Base-by-base conservation (phyloP, 2,113 vertebrate genomes). In the Terrapene triunguis region DNA sequence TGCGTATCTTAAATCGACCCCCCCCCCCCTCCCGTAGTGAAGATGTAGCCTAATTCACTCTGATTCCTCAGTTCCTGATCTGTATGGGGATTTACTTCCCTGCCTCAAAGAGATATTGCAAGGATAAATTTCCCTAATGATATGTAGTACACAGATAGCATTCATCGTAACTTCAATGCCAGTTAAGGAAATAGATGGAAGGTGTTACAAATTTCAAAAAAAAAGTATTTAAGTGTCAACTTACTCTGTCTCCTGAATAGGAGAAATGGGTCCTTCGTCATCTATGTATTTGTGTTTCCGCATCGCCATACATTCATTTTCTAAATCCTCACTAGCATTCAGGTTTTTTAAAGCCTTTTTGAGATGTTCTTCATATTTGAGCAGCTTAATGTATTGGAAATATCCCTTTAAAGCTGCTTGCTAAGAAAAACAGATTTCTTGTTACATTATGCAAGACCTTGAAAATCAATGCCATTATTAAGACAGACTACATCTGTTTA, bases 201-300 rank as follows among this genome's bases (percentile, higher is more conserved):
- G 44, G 5, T n/a, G 80, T 53, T 50, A 44, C 10, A 81, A 10
- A 35, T 48, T 74, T 16, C 12, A 47, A 27, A 84, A 84, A 8
- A 65, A 47, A 7, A 44, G 6, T 6, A 44, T 6, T 6, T 14
- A 35, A 93, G 83, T 1, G 50, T 22, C 5, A 89, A 97, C 98
- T 98, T 98, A 99, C 98, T 54, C 69, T 5, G 85, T 82, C 32
- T 99, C 98, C 82, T 93, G 86, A 89, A 99, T 98, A 88, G 98
- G 98, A 53, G 98, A 99, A 96, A 99, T 80, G 3, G 98, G 96
- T 5, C 98, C 98, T 84, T 99, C 98, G 21, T 99, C 98, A 97
- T 98, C 98, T 25, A 99, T 84, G 2, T 98, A 98, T n/a, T 98
- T 98, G 47, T 98, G 97, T 86, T 97, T 97, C 62, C 98, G 96